Evolutionary conservation across 2,888 invertebrate species (phyloP).

Genomic region (Drosophila merina): DNA sequence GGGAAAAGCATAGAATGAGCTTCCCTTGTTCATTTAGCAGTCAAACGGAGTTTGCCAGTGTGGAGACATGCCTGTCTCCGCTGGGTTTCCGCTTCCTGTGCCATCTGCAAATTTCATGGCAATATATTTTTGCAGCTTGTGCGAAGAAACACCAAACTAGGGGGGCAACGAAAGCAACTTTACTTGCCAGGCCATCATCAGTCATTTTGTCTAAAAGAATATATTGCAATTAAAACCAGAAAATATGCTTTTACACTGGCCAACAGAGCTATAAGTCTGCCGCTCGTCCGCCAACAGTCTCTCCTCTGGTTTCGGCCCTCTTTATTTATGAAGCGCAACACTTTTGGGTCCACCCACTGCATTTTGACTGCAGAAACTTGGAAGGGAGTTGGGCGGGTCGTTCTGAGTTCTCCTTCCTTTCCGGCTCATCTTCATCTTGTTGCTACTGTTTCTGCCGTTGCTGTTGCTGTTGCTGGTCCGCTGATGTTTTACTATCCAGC

Average conservation of each 20-base stretch:
- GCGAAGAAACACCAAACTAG: slow-evolving; percentile 18
- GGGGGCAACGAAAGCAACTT: slow-evolving; percentile 26
- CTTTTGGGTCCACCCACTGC: slow-evolving; percentile 67
- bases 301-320: slow-evolving; percentile 3
- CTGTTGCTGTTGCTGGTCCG: slow-evolving; percentile 49
- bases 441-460: slow-evolving; percentile 15
- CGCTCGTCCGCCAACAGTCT: slow-evolving; percentile 24
- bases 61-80: slow-evolving; percentile 60
- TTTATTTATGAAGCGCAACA: slow-evolving; percentile 74
- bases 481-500: slow-evolving; percentile 73
- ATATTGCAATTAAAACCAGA: slow-evolving; percentile 79
- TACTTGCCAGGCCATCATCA: slow-evolving; percentile 64
- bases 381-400: slow-evolving; percentile 11
- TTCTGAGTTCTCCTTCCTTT: neutral
- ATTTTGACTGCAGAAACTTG: slow-evolving; percentile 61
- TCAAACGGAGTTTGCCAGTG: slow-evolving; percentile 64
- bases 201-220: slow-evolving; percentile 80
- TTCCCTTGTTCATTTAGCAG: slow-evolving; percentile 76
- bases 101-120: slow-evolving; percentile 73
- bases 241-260: slow-evolving; percentile 73
- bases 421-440: slow-evolving; percentile 30
- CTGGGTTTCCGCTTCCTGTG: slow-evolving; percentile 75
- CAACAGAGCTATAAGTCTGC: slow-evolving; percentile 51
- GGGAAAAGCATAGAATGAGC: slow-evolving; percentile 22
- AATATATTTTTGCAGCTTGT: slow-evolving; percentile 68